Conservation (phyloP, 2,888 invertebrate species). For the Drosophila fungiperda region DNA sequence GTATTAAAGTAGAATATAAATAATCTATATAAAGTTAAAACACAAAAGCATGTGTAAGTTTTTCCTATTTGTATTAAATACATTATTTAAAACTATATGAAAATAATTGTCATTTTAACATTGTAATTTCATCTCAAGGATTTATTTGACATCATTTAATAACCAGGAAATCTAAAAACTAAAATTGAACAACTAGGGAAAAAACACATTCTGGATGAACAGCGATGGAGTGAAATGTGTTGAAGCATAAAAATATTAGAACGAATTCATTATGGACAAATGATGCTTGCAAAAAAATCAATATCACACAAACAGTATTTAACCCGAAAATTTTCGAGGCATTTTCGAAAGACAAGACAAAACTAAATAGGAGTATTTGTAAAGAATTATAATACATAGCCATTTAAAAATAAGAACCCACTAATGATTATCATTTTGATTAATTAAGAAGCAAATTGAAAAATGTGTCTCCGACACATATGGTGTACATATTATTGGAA, state of each 20-base stretch:
- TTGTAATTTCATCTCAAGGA: background rate
- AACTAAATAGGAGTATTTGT: background rate
- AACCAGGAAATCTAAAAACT: background rate
- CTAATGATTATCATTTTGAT: background rate
- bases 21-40: slow-evolving; percentile 40
- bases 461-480: background rate
- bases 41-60: slow-evolving; percentile 14
- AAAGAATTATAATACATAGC: background rate
- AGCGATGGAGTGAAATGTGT: background rate
- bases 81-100: slow-evolving; percentile 7
- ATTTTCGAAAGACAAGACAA: background rate
- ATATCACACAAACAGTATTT: background rate
- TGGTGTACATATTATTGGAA: background rate
- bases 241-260: background rate
- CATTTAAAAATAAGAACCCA: background rate
- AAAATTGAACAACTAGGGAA: background rate
- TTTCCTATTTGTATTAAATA: slow-evolving; percentile 28
- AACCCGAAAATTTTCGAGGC: background rate
- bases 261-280: background rate
- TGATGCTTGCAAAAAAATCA: background rate
- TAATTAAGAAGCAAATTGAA: background rate
- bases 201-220: background rate
- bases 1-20: slow-evolving; percentile 35
- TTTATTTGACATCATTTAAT: background rate
- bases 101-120: slow-evolving; percentile 5